A percentile compares a stretch with the other conserved stretches of the same genome.
Evolutionary conservation across 2,113 vertebrate genomes (phyloP).

Genomic region (Panurus biarmicus): DNA sequence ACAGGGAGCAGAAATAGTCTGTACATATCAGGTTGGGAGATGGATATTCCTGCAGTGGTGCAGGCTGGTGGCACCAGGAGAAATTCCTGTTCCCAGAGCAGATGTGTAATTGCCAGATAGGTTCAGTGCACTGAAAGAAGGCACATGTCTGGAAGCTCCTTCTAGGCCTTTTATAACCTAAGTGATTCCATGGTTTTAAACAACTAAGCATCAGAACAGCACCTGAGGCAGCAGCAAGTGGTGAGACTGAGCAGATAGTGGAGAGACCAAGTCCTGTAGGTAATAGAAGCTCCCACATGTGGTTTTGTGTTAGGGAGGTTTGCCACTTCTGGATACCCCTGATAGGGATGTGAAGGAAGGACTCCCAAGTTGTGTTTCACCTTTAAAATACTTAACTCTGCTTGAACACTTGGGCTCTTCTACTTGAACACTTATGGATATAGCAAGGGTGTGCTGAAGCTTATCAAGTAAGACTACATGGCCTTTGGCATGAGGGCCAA

Average conservation of each 20-base stretch:
- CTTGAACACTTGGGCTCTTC: too few relatives aligned
- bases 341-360: background rate
- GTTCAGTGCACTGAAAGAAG: background rate
- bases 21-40: background rate
- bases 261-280: background rate
- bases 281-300: background rate
- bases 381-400: background rate
- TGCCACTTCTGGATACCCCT: background rate
- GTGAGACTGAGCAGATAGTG: background rate
- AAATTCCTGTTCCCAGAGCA: background rate
- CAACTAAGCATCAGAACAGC: background rate
- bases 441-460: background rate
- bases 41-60: accelerated
- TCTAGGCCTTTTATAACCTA: background rate
- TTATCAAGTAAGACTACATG: background rate
- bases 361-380: background rate
- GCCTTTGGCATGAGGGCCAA: background rate
- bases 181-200: background rate
- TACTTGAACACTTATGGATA: background rate
- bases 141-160: background rate
- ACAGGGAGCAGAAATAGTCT: background rate
- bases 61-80: background rate
- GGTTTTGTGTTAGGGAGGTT: background rate
- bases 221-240: background rate
- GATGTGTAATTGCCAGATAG: background rate